phyloP scores from a whole-genome alignment of 2,113 vertebrate species.

The Gavia stellata region DNA sequence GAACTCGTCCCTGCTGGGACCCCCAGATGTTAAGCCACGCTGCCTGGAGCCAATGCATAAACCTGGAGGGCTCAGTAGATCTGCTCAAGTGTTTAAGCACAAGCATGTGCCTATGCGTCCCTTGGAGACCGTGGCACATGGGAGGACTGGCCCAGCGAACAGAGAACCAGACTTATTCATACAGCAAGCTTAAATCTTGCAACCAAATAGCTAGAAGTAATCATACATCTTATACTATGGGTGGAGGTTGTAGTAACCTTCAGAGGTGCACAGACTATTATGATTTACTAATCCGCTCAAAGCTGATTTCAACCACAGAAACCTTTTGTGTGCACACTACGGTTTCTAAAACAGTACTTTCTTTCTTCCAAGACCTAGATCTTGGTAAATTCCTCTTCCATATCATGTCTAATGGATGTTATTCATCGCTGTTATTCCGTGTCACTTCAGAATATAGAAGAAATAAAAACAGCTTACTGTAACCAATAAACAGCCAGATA shows the following conservation, averaged over 20 bases:
- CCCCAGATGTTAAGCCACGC: fast-evolving
- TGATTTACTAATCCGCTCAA: neutral
- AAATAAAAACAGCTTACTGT: neutral
- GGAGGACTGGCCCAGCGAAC: neutral
- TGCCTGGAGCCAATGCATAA: neutral
- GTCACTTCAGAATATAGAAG: neutral
- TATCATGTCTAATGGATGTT: neutral
- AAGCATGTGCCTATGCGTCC: neutral
- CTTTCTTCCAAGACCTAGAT: neutral
- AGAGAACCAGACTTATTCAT: neutral
- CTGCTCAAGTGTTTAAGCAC: neutral
- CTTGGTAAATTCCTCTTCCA: neutral
- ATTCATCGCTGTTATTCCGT: neutral
- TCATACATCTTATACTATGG: neutral
- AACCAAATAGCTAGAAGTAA: neutral
- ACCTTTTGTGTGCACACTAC: neutral
- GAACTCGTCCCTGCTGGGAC: neutral
- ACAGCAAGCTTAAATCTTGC: neutral
- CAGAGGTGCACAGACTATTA: neutral
- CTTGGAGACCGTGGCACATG: neutral
- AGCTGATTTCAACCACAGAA: neutral
- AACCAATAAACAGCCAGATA: neutral
- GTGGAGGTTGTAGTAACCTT: neutral
- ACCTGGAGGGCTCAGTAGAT: neutral
- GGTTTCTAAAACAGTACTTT: neutral